phyloP scores from a whole-genome alignment of 2,888 invertebrate genomes.

The Diplolepis rosae region DNA sequence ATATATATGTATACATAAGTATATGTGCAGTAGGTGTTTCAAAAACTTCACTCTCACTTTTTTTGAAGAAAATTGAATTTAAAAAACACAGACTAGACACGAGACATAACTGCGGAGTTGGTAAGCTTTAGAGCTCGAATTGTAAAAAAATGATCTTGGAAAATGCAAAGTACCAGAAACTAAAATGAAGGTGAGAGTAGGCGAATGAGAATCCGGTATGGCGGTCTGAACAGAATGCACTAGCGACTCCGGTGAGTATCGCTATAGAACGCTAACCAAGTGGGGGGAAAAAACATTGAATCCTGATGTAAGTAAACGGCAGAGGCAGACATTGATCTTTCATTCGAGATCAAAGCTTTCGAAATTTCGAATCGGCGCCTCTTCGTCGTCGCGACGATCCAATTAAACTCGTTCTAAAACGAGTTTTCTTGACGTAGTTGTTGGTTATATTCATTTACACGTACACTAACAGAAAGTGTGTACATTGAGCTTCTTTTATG shows the following conservation, averaged over 20 bases:
- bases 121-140: constrained; percentile 12
- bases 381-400: background rate
- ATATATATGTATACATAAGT: too few species aligned
- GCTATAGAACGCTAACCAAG: background rate
- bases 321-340: background rate
- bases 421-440: too few species aligned
- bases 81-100: background rate
- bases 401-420: background rate
- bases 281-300: constrained; percentile 7
- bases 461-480: too few species aligned
- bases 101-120: background rate
- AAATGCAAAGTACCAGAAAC: constrained; percentile 27
- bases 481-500: too few species aligned
- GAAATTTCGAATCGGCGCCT: background rate
- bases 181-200: constrained; percentile 17
- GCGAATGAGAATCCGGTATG: constrained; percentile 12
- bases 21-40: background rate
- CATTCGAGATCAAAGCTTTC: background rate
- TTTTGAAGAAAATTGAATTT: background rate
- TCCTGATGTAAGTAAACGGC: background rate
- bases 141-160: constrained; percentile 25
- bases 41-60: background rate
- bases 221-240: constrained; percentile 8
- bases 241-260: background rate
- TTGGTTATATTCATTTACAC: too few species aligned